Percentiles rank a stretch among this genome's conserved stretches.
phyloP scores from a whole-genome alignment of 1,140 invertebrate species.

The Drosophila kikkawai region DNA sequence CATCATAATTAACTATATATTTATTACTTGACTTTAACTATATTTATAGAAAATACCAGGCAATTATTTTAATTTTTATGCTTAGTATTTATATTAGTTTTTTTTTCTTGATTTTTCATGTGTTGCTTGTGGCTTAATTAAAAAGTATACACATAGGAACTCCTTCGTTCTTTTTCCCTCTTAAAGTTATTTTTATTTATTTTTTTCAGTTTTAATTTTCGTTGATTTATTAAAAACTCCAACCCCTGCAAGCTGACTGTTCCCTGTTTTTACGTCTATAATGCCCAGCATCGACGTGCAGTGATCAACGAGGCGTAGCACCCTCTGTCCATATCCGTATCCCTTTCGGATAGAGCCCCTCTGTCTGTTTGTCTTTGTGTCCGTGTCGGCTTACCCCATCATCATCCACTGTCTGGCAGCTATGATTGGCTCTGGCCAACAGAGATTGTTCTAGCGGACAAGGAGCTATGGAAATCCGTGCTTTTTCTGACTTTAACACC shows the following conservation, averaged over 20 bases:
- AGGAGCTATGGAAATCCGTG: neutral
- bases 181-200: neutral
- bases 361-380: neutral
- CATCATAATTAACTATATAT: too few species aligned
- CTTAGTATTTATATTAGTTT: too few species aligned
- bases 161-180: neutral
- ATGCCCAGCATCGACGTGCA: constrained; percentile 12
- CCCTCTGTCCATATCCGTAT: neutral
- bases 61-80: too few species aligned
- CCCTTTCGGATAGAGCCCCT: neutral
- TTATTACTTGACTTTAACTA: too few species aligned
- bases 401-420: neutral
- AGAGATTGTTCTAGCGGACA: neutral
- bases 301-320: constrained; percentile 7
- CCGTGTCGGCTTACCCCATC: neutral
- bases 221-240: constrained; percentile 20
- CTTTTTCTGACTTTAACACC: neutral
- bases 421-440: constrained; percentile 1
- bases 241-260: neutral
- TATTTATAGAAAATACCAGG: too few species aligned
- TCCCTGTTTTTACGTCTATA: neutral
- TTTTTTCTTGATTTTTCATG: neutral
- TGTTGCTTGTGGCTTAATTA: neutral
- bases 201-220: constrained; percentile 36
- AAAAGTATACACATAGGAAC: neutral